Evolutionary conservation across 2,797 vertebrate species (phyloP), one percentile per base, ranked within the genome.

Genomic region (Lagodon rhomboides): DNA sequence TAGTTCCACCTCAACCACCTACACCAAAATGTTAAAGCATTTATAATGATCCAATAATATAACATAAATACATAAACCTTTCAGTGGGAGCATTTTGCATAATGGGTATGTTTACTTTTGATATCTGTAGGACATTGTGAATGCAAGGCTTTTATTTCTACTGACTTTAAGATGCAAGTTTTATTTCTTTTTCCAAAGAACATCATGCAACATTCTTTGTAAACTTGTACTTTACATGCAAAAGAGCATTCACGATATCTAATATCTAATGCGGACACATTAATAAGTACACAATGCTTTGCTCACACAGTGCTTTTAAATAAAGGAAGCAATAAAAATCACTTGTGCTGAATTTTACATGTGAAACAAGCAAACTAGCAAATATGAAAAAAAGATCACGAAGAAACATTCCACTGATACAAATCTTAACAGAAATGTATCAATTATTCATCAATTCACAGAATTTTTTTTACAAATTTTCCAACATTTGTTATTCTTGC

Each of bases 171-270:
- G 34, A 71, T 25, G 50, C 17, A 65, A 47, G 27, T 64, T 77
- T 78, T 87, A 83, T 89, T 91, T 71, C 78, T 77, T 66, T 82
- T 66, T 53, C 2, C 56, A 76, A 75, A 77, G 27, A 75, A 64
- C 22, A 44, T 55, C 76, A 87, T 85, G 75, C 68, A 72, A 49
- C 63, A 68, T 51, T 72, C 20, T 73, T 65, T 72, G 27, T 79
- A 47, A 47, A 62, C 59, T 4, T 68, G 51, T 55, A 27, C 16
- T 61, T 77, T 3, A 73, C 20, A 69, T 73, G 67, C 55, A 68
- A 68, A 75, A 49, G 2, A 73, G 18, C 41, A 53, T 25, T 68
- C 0, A 18, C 3, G 3, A 27, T 59, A 34, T 60, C 17, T 17
- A 63, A 69, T 22, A 69, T 22, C 34, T 55, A 80, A 74, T 60